phyloP scores from a whole-genome alignment of 2,113 vertebrate species.

The Pungitius pungitius region DNA sequence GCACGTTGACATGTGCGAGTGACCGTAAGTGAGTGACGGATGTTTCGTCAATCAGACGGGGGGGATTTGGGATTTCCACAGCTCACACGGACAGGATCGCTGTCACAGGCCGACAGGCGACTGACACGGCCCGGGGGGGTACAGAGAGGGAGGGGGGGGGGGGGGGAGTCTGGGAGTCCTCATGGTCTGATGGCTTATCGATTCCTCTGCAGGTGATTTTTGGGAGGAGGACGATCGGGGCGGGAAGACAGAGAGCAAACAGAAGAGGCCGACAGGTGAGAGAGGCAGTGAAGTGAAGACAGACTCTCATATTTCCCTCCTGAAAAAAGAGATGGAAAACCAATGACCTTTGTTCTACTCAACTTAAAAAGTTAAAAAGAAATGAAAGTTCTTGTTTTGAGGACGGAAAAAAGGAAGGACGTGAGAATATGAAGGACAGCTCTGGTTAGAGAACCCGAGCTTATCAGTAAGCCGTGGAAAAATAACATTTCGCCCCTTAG shows the following conservation, averaged over 20 bases:
- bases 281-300: not conserved
- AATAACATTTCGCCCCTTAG: not conserved
- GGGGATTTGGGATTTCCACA: constrained; percentile 37
- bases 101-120: constrained; percentile 5
- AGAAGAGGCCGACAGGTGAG: constrained; percentile 33
- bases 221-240: constrained; percentile 13
- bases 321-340: not conserved
- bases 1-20: not conserved
- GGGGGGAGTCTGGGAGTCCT: constrained; percentile 28
- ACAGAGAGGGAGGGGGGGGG: not conserved
- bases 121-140: too few species aligned
- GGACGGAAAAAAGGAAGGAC: not conserved
- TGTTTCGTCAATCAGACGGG: constrained; percentile 55
- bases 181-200: constrained; percentile 61
- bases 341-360: constrained; percentile 3
- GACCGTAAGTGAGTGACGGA: constrained; percentile 30
- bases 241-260: not conserved
- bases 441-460: constrained; percentile 17
- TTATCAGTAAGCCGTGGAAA: constrained; percentile 27
- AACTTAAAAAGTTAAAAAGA: not conserved
- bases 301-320: not conserved
- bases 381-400: not conserved
- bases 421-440: not conserved
- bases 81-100: constrained; percentile 15
- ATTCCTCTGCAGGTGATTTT: constrained; percentile 64